Evolutionary conservation across 2,888 invertebrate genomes (phyloP), one percentile per base, ranked within the genome.

Genomic region (Epsilonema sp.): DNA sequence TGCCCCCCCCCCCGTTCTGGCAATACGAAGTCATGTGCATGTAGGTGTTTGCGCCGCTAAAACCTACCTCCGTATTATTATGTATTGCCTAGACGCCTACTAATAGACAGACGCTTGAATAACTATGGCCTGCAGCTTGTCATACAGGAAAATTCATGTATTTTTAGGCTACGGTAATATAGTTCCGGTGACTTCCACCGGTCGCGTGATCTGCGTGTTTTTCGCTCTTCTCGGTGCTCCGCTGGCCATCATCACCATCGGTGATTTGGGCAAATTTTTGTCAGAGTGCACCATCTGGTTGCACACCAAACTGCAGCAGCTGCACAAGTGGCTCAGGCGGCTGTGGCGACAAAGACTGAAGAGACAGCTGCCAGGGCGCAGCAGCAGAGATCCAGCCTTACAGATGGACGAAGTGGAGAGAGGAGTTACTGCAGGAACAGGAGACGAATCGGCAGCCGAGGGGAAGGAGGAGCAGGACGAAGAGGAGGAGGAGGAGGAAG

Each of bases 271-370:
- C 45, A 62, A 62, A 53, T 62, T 62, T 46, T 54, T 62, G 11
- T 62, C 62, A 25, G 63, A 63, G 49, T 60, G 60, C 52, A 63
- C 61, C 2, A 62, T 63, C 25, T 62, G 61, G 61, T 46, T 59
- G 42, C 63, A 59, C 49, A 56, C 54, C 39, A 52, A 54, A 44
- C 53, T 60, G 56, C 48, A 55, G 45, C 51, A 53, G 26, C 22
- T 45, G 26, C 31, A 47, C 39, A 48, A 46, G 22, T 16, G 31
- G 8, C 42, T 41, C 24, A 23, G 5, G 19, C 42, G 42, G 8
- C 42, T 20, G 3, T 4, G 19, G 21, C 42, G 22, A 19, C 5
- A 5, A 8, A 8, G 39, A 8, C 8, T 19, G 8, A 8, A 8
- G 5, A n/a, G n/a, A n/a, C n/a, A n/a, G n/a, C n/a, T n/a, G n/a